Conservation (phyloP, 2,888 invertebrate species). For the Brachyopa scutellaris region DNA sequence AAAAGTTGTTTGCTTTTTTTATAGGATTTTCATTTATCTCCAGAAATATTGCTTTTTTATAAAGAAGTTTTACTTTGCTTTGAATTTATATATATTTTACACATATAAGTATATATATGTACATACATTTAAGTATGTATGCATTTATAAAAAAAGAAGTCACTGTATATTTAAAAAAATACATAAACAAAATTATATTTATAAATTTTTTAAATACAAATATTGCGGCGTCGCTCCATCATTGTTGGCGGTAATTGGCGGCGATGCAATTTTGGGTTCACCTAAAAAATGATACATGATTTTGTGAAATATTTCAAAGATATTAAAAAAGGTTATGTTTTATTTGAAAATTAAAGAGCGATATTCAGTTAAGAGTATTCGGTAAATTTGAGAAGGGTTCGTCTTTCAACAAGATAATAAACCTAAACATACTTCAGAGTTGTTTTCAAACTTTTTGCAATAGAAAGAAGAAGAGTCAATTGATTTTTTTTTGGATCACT, state of each 20-base stretch:
- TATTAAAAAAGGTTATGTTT: not conserved
- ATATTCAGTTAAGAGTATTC: too few species aligned
- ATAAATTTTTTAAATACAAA: conserved; percentile 77
- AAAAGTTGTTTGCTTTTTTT: conserved; percentile 19
- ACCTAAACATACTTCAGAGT: too few species aligned
- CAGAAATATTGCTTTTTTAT: conserved; percentile 61
- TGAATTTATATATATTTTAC: conserved; percentile 50
- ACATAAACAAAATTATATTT: conserved; percentile 66
- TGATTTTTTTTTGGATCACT: too few species aligned
- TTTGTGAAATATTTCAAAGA: not conserved
- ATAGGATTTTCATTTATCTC: conserved; percentile 3
- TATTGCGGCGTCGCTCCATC: conserved; percentile 79
- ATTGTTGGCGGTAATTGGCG: conserved; percentile 75
- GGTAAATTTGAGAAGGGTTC: too few species aligned
- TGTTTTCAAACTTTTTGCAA: too few species aligned
- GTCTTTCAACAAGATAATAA: too few species aligned
- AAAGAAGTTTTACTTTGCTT: conserved; percentile 44
- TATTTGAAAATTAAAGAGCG: not conserved
- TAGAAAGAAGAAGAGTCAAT: too few species aligned
- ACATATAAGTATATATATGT: conserved; percentile 31
- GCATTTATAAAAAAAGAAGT: conserved; percentile 64
- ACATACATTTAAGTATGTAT: conserved; percentile 31
- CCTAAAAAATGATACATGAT: conserved; percentile 74
- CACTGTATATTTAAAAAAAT: conserved; percentile 67
- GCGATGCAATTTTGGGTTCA: conserved; percentile 80